Base-by-base conservation (phyloP, 2,113 vertebrate species). In the Antigone vipio region DNA sequence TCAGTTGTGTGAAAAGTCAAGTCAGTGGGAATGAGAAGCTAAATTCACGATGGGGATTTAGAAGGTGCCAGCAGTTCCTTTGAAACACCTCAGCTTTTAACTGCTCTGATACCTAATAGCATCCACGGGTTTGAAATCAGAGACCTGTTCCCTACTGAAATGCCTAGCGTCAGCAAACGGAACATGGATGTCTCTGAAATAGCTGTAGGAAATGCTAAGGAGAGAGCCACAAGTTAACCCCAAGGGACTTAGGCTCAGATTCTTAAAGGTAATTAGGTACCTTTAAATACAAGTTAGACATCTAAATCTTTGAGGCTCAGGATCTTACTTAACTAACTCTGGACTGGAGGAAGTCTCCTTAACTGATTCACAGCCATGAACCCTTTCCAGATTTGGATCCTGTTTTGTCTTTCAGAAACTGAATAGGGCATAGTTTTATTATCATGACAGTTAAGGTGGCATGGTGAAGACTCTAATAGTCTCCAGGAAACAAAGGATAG, bases 271-370 rank as follows among this genome's bases (percentile, higher is more conserved):
- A 96, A 87, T 97, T 96, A 95, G 94, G 87, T 87, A 56, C 77
- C 91, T 93, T 96, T 96, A 96, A 96, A 97, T 97, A 97, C 87
- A 96, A 96, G 74, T 96, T 94, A 92, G 89, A 91, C 88, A 83
- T 80, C 55, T 96, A 96, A 97, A 80, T 94, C 95, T 97, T 96
- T 83, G 82, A 93, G 82, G 85, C 85, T 96, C 94, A 85, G 78
- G 75, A 27, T 93, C 88, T 88, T 94, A 85, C 73, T 94, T 93
- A 95, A 83, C 83, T 91, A 83, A 94, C 88, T 94, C 74, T 68
- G 78, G 63, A 45, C 67, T 73, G 71, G 26, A 95, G 75, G 87
- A 95, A 90, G 91, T 76, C 88, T 93, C 63, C 67, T 88, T 96
- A 95, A 66, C 67, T 55, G 88, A 88, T 83, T 88, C 81, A 88